These are phyloP conservation scores for Stenodema calcarata DNA, from an alignment of 2,888 invertebrate genomes.

Conservation along the genomic window DNA sequence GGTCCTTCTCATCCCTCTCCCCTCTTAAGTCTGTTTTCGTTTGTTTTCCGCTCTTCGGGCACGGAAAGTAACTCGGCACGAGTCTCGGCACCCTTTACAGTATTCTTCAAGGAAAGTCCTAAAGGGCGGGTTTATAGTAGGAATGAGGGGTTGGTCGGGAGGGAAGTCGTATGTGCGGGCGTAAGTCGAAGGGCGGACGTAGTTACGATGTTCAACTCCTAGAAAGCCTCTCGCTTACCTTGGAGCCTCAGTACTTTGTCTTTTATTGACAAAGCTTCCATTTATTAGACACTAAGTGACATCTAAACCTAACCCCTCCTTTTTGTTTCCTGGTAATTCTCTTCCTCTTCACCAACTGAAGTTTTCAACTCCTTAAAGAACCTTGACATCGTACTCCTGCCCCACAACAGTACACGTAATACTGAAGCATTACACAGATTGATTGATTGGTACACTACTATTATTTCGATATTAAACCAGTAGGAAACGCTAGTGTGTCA, in stretches of 20 bases:
- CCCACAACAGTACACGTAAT: no score
- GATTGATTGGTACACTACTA: no score
- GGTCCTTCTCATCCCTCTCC: not conserved
- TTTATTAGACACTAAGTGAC: conserved; percentile 40
- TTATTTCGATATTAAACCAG: no score
- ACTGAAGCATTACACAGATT: no score
- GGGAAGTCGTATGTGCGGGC: not conserved
- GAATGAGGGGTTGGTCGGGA: not conserved
- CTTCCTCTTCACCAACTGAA: not conserved
- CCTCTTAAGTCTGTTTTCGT: not conserved
- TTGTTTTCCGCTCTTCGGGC: not conserved
- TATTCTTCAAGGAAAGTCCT: not conserved
- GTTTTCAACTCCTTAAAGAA: not conserved
- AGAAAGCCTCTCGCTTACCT: not conserved
- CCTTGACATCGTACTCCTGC: no score
- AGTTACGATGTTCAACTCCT: conserved; percentile 29
- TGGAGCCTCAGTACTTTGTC: not conserved
- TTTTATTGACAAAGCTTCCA: conserved; percentile 35
- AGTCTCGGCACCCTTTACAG: not conserved
- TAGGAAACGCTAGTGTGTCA: no score
- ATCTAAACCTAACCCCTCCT: conserved; percentile 10
- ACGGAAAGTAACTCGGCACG: not conserved
- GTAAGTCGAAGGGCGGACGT: not conserved
- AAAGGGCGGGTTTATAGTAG: not conserved
- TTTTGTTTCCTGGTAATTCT: not conserved